Base-by-base conservation (phyloP, 2,113 vertebrate species). In the Callipepla californica region DNA sequence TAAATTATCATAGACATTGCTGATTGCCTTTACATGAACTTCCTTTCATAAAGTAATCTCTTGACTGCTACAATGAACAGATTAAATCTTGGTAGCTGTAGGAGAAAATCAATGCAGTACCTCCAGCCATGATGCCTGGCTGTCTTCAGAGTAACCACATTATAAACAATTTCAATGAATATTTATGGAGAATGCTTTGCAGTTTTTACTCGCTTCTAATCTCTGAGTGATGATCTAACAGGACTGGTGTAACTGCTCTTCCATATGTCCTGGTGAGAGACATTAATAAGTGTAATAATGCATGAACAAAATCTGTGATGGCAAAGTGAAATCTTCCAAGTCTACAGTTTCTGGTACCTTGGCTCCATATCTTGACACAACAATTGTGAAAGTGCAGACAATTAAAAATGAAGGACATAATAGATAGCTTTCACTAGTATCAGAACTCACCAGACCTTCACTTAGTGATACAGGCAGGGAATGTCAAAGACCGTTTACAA, bases 171-270 rank as follows among this genome's bases (percentile, higher is more conserved):
- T 32, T 44, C 65, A 40, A 92, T 96, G 85, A 94, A 96, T 93
- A 95, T 93, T 95, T 92, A 94, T 89, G 50, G 75, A 20, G 34
- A 85, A 59, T 14, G 78, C 47, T 94, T 93, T 92, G 80, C 90
- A 96, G 88, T 85, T 95, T 92, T 96, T 83, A 80, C 75, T 92
- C 68, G 19, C 28, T 92, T 91, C 79, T 86, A 70, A 94, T 94
- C 85, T 83, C 79, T 83, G 85, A 91, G 87, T 68, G 93, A 78
- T 75, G 91, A 89, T 92, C 82, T 83, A 72, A 89, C 72, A 75
- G 73, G 36, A 7, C 75, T 90, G 87, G 23, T 91, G 82, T 74
- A 94, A 81, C 65, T 91, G 72, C 57, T 89, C 20, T 36, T 74
- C 94, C 89, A 83, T 85, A 75, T 95, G 95, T 91, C 75, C 93